A percentile compares a stretch with the other conserved stretches of the same genome.
phyloP scores from a whole-genome alignment of 2,113 vertebrate species.

The Syrrhaptes paradoxus region DNA sequence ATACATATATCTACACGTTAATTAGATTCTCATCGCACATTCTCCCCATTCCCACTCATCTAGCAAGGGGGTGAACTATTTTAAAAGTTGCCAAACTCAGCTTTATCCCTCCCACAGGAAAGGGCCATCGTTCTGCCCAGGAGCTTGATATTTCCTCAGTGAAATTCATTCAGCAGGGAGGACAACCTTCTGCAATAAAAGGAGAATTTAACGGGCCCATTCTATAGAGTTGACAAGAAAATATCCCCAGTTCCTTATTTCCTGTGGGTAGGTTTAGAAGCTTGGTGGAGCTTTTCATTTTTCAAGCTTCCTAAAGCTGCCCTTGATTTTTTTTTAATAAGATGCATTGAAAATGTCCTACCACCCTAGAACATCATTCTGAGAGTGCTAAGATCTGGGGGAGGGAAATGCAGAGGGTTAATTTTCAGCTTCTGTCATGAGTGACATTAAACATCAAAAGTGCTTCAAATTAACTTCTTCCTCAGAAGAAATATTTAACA shows the following conservation, averaged over 20 bases:
- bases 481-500: slow-evolving; percentile 73
- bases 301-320: slow-evolving; percentile 25
- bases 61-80: background rate
- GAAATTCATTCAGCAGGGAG: background rate
- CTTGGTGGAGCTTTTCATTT: slow-evolving; percentile 1
- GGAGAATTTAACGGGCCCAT: background rate
- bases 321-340: slow-evolving; percentile 56
- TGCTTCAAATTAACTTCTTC: slow-evolving; percentile 69
- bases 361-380: background rate
- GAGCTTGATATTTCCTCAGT: background rate
- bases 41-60: background rate
- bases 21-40: background rate
- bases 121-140: background rate
- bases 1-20: background rate
- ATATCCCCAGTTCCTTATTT: background rate
- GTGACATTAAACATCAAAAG: slow-evolving; percentile 60
- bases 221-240: slow-evolving; percentile 12
- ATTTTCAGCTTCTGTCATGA: background rate
- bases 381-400: background rate
- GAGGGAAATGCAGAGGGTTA: slow-evolving; percentile 43
- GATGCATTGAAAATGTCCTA: background rate
- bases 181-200: background rate
- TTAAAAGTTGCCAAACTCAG: background rate
- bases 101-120: background rate
- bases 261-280: background rate